Conservation (phyloP, 2,113 vertebrate species). For the Neotragus moschatus region DNA sequence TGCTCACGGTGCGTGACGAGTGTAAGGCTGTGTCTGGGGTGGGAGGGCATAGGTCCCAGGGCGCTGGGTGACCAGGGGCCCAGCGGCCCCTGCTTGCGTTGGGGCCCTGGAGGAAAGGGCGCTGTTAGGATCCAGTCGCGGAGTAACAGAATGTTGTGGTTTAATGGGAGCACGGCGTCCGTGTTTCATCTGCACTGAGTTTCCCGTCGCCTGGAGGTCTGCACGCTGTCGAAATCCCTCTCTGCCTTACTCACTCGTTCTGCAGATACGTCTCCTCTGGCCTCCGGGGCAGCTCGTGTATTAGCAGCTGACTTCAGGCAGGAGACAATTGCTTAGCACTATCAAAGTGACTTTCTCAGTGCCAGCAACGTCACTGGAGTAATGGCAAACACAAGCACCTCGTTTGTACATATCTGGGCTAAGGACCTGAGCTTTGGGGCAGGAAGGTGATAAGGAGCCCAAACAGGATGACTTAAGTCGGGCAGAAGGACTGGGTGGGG, state of each 20-base stretch:
- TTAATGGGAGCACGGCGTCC: too few species aligned
- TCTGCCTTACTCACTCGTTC: background rate
- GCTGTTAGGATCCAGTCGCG: accelerated
- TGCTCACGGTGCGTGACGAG: accelerated
- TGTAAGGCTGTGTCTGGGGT: background rate
- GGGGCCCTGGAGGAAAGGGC: too few species aligned
- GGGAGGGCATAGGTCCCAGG: background rate
- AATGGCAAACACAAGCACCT: too few species aligned
- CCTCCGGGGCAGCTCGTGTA: background rate
- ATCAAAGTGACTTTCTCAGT: background rate
- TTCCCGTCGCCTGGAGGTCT: accelerated
- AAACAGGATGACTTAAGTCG: too few species aligned
- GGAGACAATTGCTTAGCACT: background rate
- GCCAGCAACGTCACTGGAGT: accelerated
- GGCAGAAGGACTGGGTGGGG: background rate
- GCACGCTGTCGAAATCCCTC: background rate
- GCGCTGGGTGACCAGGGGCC: background rate
- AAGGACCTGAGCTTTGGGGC: background rate
- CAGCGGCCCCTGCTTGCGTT: accelerated
- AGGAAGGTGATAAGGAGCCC: background rate
- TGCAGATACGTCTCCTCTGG: background rate
- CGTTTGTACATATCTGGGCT: background rate
- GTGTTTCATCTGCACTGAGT: background rate
- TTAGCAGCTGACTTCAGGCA: background rate
- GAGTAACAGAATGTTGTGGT: accelerated